Conservation (phyloP, 2,113 vertebrate species). For the Galeopterus variegatus region DNA sequence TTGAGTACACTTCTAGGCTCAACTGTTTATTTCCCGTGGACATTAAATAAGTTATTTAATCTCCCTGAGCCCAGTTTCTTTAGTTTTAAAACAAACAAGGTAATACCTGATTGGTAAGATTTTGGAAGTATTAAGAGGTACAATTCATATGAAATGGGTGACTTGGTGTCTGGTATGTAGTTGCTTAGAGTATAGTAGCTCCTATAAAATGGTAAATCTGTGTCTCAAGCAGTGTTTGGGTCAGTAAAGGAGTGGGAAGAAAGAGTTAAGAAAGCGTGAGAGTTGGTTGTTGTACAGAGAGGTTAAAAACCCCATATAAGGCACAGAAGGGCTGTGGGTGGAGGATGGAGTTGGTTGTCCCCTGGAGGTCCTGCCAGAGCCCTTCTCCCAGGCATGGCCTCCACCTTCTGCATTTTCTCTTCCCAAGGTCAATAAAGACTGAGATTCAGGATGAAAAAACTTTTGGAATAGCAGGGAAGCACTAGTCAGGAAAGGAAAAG, state of each 20-base stretch:
- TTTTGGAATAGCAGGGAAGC: neutral
- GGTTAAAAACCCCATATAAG: neutral
- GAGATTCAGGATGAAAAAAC: neutral
- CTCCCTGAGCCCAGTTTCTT: neutral
- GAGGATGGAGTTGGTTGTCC: neutral
- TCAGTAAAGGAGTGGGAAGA: neutral
- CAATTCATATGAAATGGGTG: neutral
- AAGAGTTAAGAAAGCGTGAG: neutral
- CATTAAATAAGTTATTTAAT: neutral
- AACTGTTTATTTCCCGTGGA: neutral
- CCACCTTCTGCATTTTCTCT: neutral
- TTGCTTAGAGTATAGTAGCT: neutral
- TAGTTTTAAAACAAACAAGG: constrained; percentile 53
- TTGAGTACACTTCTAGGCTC: neutral
- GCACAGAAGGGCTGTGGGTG: neutral
- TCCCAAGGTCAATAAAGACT: neutral
- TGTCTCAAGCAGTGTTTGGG: neutral
- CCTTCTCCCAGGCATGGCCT: neutral
- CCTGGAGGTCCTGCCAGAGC: fast-evolving
- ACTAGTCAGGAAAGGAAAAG: neutral
- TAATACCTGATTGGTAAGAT: neutral
- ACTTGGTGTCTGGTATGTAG: neutral
- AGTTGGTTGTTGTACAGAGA: neutral
- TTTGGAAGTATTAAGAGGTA: neutral
- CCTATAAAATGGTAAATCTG: neutral